Base-by-base conservation (phyloP, 2,888 invertebrate species). In the Sphaerophoria rueppellii region DNA sequence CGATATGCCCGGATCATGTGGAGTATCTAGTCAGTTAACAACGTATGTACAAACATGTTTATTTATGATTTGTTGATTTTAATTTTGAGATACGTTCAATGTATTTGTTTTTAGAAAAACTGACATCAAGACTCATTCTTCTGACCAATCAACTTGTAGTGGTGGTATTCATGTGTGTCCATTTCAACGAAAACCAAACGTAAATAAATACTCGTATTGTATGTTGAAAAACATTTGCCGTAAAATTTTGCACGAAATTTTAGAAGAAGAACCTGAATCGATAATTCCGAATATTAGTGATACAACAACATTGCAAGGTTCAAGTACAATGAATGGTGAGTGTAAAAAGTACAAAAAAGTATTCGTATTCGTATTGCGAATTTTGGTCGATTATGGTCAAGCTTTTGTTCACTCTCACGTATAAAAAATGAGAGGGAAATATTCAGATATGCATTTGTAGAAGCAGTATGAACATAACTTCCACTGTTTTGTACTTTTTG, bases 211-310 rank as follows among this genome's bases (percentile, higher is more conserved):
- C 37, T 89, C 89, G 0, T 90, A 90, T 75, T 86, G 87, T 4
- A 65, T 89, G n/a, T 79, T 91, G 0, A 91, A 90, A 55, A 81
- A 87, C 50, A 87, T 90, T 16, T 91, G 90, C 52, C 88, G 88
- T n/a, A 89, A 89, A 75, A 89, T 91, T 32, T 82, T 90, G 0
- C 89, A 87, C 50, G 88, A 87, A 12, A 89, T 88, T 7, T 88
- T 89, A 54, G 12, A 35, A 0, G 75, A 87, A 24, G 52, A 79
- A 43, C 16, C n/a, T 6, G 87, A 86, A 34, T 89, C 90, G 43
- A 88, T 90, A 0, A 9, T 43, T 63, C 86, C 89, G 6, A 73
- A 90, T 6, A 91, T 90, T 43, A 88, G 89, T 57, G 90, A 90
- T 40, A 90, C 90, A 0, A 90, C 89, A 46, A 89, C 50, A 11